Evolutionary conservation across 2,797 vertebrate species (phyloP).

Genomic region (Cyprinella venusta): DNA sequence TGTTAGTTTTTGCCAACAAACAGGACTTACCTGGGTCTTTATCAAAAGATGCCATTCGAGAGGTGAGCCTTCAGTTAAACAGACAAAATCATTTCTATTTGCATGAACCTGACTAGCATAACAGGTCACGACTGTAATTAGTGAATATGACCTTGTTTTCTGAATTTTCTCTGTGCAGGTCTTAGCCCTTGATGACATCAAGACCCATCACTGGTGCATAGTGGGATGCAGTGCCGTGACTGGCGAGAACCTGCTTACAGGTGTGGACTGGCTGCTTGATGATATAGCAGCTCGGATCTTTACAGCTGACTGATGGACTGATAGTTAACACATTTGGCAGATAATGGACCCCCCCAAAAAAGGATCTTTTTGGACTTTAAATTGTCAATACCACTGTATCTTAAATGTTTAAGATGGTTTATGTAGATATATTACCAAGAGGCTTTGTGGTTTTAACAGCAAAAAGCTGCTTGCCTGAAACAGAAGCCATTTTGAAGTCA

Average conservation of each 20-base stretch:
- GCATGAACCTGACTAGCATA: background rate
- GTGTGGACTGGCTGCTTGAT: slow-evolving; percentile 89
- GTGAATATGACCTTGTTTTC: background rate
- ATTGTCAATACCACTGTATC: background rate
- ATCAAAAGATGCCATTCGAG: slow-evolving; percentile 76
- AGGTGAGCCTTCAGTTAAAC: slow-evolving; percentile 67
- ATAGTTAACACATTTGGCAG: slow-evolving; percentile 30
- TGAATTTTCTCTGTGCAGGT: slow-evolving; percentile 68
- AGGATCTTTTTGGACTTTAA: background rate
- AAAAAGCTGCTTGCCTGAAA: background rate
- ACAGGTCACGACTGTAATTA: background rate
- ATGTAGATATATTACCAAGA: background rate
- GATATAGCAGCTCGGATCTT: slow-evolving; percentile 89
- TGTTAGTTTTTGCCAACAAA: slow-evolving; percentile 91
- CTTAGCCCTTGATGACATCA: slow-evolving; percentile 83
- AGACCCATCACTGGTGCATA: slow-evolving; percentile 91
- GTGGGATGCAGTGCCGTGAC: slow-evolving; percentile 89
- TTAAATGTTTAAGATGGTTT: background rate
- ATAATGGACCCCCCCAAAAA: background rate
- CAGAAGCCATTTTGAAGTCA: background rate
- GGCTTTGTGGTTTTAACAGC: background rate
- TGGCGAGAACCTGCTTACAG: slow-evolving; percentile 84
- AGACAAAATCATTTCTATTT: background rate
- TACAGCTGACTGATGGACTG: slow-evolving; percentile 86
- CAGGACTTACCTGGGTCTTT: slow-evolving; percentile 83